Evolutionary conservation across 2,797 vertebrate species (phyloP).

Genomic region (Hirundo rustica): DNA sequence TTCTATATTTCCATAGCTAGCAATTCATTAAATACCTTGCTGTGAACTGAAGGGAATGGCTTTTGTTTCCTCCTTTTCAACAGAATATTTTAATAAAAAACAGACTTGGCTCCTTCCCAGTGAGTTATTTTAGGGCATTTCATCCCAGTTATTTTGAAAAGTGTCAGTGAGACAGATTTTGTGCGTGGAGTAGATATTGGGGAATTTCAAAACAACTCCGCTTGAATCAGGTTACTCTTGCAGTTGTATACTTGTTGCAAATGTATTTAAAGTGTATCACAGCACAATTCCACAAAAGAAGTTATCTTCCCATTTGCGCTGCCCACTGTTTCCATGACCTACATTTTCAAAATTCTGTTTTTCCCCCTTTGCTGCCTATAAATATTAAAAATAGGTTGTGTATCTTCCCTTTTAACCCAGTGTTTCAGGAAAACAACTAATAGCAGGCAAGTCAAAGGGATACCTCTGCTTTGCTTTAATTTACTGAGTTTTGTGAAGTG

Average conservation of each 20-base stretch:
- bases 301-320: background rate
- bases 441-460: background rate
- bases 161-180: background rate
- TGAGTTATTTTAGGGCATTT: background rate
- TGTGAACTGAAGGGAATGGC: background rate
- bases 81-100: background rate
- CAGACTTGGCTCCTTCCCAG: background rate
- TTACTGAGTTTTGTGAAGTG: background rate
- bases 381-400: background rate
- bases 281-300: background rate
- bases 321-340: background rate
- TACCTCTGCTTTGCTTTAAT: background rate
- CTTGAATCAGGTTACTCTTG: background rate
- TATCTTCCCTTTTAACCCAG: background rate
- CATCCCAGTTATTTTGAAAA: background rate
- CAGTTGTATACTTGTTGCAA: background rate
- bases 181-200: background rate
- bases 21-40: background rate
- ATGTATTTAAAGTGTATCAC: background rate
- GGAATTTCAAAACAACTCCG: background rate
- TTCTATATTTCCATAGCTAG: background rate
- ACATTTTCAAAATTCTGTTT: background rate
- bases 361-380: background rate
- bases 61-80: background rate
- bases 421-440: background rate